These are phyloP conservation scores for Sericinus montela DNA, from an alignment of 2,888 invertebrate genomes.

Conservation along the genomic window DNA sequence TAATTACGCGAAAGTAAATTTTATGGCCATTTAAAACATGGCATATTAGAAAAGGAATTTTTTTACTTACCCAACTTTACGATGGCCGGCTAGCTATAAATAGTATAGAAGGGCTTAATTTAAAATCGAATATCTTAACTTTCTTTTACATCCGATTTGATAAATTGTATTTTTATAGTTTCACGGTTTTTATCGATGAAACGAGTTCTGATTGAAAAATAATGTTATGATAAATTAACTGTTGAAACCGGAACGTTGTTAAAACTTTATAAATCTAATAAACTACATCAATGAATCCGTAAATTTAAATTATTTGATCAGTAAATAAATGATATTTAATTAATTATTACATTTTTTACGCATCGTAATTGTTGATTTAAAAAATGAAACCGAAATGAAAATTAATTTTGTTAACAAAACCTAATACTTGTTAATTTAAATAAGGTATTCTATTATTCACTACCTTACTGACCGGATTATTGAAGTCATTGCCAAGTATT, in stretches of 20 bases:
- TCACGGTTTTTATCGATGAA: constrained; percentile 28
- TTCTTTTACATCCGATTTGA: constrained; percentile 48
- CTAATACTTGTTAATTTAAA: too few species aligned
- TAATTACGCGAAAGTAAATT: background rate
- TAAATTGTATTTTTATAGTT: constrained; percentile 37
- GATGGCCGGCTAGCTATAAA: background rate
- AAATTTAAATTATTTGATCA: constrained; percentile 6
- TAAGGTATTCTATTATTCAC: too few species aligned
- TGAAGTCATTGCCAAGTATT: too few species aligned
- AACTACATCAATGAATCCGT: constrained; percentile 15
- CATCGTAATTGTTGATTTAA: too few species aligned
- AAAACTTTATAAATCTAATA: constrained; percentile 12
- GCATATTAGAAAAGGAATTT: background rate
- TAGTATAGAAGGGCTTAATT: constrained; percentile 52
- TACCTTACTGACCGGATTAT: too few species aligned
- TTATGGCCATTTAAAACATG: background rate
- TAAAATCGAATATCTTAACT: constrained; percentile 52
- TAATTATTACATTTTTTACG: too few species aligned
- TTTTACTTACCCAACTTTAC: background rate
- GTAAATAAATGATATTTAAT: background rate
- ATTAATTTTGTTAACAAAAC: too few species aligned
- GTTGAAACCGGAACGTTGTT: constrained; percentile 25
- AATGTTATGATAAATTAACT: constrained; percentile 27
- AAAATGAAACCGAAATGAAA: too few species aligned
- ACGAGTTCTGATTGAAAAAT: constrained; percentile 29